These are phyloP conservation scores for Falco peregrinus DNA, from an alignment of 2,797 vertebrate species.

Conservation along the genomic window DNA sequence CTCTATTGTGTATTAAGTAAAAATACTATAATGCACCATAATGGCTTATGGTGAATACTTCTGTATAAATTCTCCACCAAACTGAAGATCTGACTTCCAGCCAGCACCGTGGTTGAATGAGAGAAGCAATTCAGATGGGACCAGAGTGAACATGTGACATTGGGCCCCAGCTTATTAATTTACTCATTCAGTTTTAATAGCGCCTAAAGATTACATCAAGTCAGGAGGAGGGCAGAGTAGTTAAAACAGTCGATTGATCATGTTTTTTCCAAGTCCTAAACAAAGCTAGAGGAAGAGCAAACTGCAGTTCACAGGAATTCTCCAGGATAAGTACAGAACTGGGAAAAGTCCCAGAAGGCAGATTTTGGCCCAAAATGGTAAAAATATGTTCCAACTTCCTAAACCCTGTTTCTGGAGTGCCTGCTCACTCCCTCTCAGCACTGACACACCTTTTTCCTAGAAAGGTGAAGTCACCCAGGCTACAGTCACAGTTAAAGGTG, in stretches of 20 bases:
- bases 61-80: not conserved
- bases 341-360: slow-evolving; percentile 4
- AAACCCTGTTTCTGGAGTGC: not conserved
- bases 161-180: not conserved
- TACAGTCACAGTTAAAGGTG: not conserved
- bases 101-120: not conserved
- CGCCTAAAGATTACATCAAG: not conserved
- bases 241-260: not conserved
- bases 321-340: not conserved
- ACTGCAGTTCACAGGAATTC: not conserved
- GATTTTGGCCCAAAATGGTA: slow-evolving; percentile 15
- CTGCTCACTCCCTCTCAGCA: not conserved
- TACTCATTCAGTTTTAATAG: not conserved
- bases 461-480: not conserved
- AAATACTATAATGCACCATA: not conserved
- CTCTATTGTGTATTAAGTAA: not conserved
- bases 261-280: not conserved
- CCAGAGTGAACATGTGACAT: not conserved
- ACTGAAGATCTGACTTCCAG: not conserved
- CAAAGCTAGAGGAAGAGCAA: not conserved
- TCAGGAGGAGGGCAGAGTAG: not conserved
- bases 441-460: not conserved
- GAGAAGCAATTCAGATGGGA: not conserved
- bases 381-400: slow-evolving; percentile 2
- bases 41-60: not conserved